Conservation (phyloP, 2,797 vertebrate species). For the Labroides dimidiatus region DNA sequence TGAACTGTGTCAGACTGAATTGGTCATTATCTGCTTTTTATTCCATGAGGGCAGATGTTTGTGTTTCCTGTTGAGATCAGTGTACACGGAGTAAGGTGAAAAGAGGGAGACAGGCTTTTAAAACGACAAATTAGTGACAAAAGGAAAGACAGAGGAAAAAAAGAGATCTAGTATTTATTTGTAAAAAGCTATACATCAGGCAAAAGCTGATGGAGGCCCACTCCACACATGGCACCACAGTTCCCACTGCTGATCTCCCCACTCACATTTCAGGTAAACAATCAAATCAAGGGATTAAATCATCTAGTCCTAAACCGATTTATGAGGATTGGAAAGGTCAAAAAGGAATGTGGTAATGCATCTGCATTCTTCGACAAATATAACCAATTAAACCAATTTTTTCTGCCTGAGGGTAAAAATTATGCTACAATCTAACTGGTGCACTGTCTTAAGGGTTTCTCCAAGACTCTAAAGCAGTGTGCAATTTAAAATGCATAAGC, state of each 20-base stretch:
- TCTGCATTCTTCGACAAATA: too few relatives aligned
- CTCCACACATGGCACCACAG: too few relatives aligned
- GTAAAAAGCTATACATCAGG: too few relatives aligned
- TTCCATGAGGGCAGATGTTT: slow-evolving; percentile 26
- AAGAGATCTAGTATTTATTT: too few relatives aligned
- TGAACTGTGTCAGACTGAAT: slow-evolving; percentile 43
- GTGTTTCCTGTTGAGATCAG: slow-evolving; percentile 24
- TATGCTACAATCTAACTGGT: neutral
- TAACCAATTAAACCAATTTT: neutral
- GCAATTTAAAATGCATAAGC: neutral
- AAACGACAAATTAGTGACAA: neutral
- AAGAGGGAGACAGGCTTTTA: neutral
- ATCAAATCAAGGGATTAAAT: too few relatives aligned
- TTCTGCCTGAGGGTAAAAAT: neutral
- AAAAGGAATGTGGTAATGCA: too few relatives aligned
- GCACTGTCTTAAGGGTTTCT: neutral
- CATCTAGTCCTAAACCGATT: too few relatives aligned
- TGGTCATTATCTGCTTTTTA: slow-evolving; percentile 55
- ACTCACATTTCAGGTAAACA: too few relatives aligned
- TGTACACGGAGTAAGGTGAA: neutral
- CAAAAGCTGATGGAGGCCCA: too few relatives aligned
- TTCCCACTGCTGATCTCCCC: too few relatives aligned
- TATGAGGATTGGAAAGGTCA: too few relatives aligned
- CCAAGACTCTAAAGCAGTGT: neutral
- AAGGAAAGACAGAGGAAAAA: neutral